These are phyloP conservation scores for Zaprionus ornatus DNA, from an alignment of 1,140 invertebrate genomes.

Conservation along the genomic window DNA sequence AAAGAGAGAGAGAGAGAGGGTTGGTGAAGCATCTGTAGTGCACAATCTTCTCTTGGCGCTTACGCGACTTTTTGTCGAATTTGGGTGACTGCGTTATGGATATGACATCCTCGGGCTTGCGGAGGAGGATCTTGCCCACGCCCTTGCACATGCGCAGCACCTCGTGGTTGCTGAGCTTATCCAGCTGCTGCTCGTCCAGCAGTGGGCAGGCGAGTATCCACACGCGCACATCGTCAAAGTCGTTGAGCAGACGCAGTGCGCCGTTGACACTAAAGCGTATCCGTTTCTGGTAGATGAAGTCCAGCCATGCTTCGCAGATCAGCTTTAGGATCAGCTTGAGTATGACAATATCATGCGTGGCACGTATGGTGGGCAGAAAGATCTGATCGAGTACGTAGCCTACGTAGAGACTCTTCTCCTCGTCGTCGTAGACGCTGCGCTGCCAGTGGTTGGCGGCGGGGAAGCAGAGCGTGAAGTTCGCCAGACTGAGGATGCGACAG, in stretches of 20 bases:
- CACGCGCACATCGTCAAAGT: slow-evolving; percentile 89
- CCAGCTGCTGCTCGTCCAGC: slow-evolving; percentile 85
- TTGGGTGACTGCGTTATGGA: slow-evolving; percentile 79
- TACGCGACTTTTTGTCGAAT: slow-evolving; percentile 72
- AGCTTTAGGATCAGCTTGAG: slow-evolving; percentile 91
- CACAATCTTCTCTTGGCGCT: slow-evolving; percentile 17
- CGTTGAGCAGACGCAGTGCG: slow-evolving; percentile 88
- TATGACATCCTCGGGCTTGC: slow-evolving; percentile 88
- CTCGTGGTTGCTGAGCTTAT: slow-evolving; percentile 90
- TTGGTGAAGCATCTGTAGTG: neutral
- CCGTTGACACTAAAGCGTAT: slow-evolving; percentile 88
- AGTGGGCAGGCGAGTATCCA: slow-evolving; percentile 88
- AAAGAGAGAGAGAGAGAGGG: neutral
- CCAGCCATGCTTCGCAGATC: slow-evolving; percentile 93
- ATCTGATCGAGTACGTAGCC: slow-evolving; percentile 86
- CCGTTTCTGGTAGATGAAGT: slow-evolving; percentile 91
- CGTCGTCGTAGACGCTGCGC: slow-evolving; percentile 67
- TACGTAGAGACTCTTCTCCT: slow-evolving; percentile 77
- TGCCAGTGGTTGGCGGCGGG: slow-evolving; percentile 88
- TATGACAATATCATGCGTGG: slow-evolving; percentile 89
- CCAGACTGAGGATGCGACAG: slow-evolving; percentile 89
- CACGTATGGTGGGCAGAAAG: slow-evolving; percentile 88
- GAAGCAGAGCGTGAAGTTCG: slow-evolving; percentile 91
- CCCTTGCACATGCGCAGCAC: slow-evolving; percentile 91
- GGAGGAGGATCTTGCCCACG: slow-evolving; percentile 89